Evolutionary conservation across 2,797 vertebrate species (phyloP).

Genomic region (Coregonus ussuriensis): DNA sequence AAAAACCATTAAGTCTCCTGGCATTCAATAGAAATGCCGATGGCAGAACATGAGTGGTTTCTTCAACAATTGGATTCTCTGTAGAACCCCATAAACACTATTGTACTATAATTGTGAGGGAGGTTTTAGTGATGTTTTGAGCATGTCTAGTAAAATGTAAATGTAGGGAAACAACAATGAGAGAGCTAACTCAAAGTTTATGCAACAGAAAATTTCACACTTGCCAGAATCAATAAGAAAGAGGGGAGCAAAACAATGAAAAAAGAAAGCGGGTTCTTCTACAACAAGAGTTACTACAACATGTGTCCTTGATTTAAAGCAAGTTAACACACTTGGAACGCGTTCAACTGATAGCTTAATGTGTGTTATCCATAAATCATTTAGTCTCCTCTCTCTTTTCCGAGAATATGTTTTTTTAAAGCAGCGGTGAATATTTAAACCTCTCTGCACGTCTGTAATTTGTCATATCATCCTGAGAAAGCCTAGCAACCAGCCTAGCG

Average conservation of each 20-base stretch:
- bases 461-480: constrained; percentile 14
- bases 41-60: constrained; percentile 6
- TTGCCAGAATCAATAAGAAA: constrained; percentile 23
- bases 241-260: background rate
- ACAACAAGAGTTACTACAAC: constrained; percentile 22
- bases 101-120: constrained; percentile 6
- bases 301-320: constrained; percentile 27
- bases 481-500: background rate
- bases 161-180: constrained; percentile 7
- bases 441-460: background rate
- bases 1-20: background rate
- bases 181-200: constrained; percentile 26
- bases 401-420: constrained; percentile 5
- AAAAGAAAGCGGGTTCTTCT: background rate
- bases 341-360: constrained; percentile 12
- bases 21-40: background rate
- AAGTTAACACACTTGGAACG: constrained; percentile 20
- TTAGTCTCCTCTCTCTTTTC: constrained; percentile 25
- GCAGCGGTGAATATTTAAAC: constrained; percentile 16
- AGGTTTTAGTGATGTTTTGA: background rate
- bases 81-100: constrained; percentile 15
- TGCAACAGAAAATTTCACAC: background rate
- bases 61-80: background rate
- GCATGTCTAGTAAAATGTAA: constrained; percentile 10
- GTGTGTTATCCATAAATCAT: constrained; percentile 32